Base-by-base conservation (phyloP, 2,797 vertebrate species). In the Podarcis siculus region DNA sequence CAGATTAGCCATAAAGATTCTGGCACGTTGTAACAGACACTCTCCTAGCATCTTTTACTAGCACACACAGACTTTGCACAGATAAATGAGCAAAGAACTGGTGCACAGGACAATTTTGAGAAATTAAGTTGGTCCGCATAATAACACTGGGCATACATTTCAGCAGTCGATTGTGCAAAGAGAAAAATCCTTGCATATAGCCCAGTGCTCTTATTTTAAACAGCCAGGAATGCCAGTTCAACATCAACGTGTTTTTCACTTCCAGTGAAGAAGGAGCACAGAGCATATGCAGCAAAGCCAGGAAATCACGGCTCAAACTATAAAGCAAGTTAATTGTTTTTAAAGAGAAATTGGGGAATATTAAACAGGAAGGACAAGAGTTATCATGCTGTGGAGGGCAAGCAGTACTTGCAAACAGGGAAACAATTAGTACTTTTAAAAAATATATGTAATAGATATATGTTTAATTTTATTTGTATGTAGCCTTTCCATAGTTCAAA, bases 1-100 rank as follows among this genome's bases (percentile, higher is more conserved):
- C 76, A 89, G 78, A 85, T 90, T 64, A 82, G n/a, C 25, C 45
- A 42, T 80, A 90, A 90, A 88, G 83, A 86, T 79, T 81, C 86
- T 23, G n/a, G 10, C 0, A 64, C 90, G 8, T 27, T 87, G 13
- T 71, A 21, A 19, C 4, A 78, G 27, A 21, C 35, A 69, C 0
- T 0, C 35, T 76, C 85, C 78, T 85, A 85, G 8, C 1, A 79
- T 61, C 42, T 7, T 90, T 76, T 32, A 3, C 72, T 87, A 2
- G 73, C 81, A 87, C 72, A 64, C 87, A 42, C 25, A 3, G 42
- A 49, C 25, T 75, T 37, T 80, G 45, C 25, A 45, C 37, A 49
- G 75, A 49, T 30, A 82, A 77, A 67, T 55, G 37, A 55, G 9
- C 67, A 80, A 80, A 80, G 49, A 61, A 55, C 10, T 25, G 21